phyloP scores from a whole-genome alignment of 1,140 invertebrate genomes.

The Heliconius hewitsoni region DNA sequence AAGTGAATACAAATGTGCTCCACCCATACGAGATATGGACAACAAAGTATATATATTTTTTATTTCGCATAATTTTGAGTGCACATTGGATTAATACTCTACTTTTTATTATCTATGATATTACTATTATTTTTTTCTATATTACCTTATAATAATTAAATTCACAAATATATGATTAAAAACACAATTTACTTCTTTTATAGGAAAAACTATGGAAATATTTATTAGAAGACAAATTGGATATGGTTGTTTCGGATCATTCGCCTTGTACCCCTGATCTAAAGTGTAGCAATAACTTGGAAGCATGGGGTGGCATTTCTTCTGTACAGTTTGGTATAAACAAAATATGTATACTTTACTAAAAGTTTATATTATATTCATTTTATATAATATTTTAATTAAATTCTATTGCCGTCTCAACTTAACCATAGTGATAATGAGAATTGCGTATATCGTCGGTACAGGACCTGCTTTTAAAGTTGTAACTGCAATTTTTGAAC shows the following conservation, averaged over 20 bases:
- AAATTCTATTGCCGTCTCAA: background rate
- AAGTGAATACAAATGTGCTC: slow-evolving; percentile 87
- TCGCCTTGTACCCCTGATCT: slow-evolving; percentile 86
- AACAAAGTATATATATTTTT: slow-evolving; percentile 80
- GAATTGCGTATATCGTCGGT: background rate
- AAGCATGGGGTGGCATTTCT: slow-evolving; percentile 88
- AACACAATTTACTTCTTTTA: slow-evolving; percentile 18
- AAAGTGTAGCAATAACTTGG: slow-evolving; percentile 85
- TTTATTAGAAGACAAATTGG: slow-evolving; percentile 81
- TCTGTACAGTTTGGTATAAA: slow-evolving; percentile 86
- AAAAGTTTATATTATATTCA: background rate
- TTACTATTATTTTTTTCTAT: too few species aligned
- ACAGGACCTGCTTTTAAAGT: too few species aligned
- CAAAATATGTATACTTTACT: background rate
- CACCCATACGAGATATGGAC: slow-evolving; percentile 83
- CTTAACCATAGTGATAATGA: background rate
- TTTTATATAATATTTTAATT: too few species aligned
- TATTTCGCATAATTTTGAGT: background rate
- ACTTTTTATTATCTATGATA: too few species aligned
- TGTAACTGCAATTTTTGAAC: too few species aligned
- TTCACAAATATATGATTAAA: background rate
- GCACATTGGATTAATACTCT: too few species aligned
- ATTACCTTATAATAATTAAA: background rate
- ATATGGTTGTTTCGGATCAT: slow-evolving; percentile 88
- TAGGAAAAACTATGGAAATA: slow-evolving; percentile 85